These are phyloP conservation scores for Drosophila kokeensis DNA, from an alignment of 2,888 invertebrate genomes.

Conservation along the genomic window DNA sequence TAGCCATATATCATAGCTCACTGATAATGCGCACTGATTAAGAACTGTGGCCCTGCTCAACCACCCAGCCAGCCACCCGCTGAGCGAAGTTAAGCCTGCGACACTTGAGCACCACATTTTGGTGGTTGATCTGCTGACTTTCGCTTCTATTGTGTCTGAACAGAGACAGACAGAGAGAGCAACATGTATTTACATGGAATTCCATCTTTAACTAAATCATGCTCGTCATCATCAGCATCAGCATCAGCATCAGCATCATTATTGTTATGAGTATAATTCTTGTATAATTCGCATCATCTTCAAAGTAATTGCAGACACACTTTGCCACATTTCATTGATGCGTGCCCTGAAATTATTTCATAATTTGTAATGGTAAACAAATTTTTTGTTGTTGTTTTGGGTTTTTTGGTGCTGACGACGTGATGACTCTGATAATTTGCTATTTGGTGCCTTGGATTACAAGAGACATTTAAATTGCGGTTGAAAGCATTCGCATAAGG, in stretches of 20 bases:
- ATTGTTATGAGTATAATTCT: constrained; percentile 30
- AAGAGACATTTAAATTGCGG: constrained; percentile 35
- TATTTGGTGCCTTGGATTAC: constrained; percentile 22
- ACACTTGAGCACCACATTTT: constrained; percentile 29
- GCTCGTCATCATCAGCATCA: constrained; percentile 49
- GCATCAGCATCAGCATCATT: constrained; percentile 41
- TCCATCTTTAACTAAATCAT: constrained; percentile 23
- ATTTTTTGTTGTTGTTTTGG: constrained; percentile 10
- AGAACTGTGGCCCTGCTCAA: constrained; percentile 38
- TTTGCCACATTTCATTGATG: constrained; percentile 54
- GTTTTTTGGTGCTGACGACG: constrained; percentile 27
- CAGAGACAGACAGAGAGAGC: not conserved
- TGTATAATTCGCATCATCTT: constrained; percentile 46
- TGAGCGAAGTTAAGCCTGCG: constrained; percentile 29
- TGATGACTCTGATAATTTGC: constrained; percentile 49
- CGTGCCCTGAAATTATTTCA: constrained; percentile 65
- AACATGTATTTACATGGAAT: constrained; percentile 30
- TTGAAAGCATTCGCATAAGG: not conserved
- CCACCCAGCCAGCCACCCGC: constrained; percentile 36
- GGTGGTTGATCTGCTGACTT: constrained; percentile 71
- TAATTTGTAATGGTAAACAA: constrained; percentile 47
- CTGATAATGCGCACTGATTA: constrained; percentile 70
- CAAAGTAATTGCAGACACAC: constrained; percentile 72
- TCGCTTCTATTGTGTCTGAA: constrained; percentile 47
- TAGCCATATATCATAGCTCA: constrained; percentile 66